These are phyloP conservation scores for Scaptomyza polygonia DNA, from an alignment of 2,888 invertebrate genomes.

Conservation along the genomic window DNA sequence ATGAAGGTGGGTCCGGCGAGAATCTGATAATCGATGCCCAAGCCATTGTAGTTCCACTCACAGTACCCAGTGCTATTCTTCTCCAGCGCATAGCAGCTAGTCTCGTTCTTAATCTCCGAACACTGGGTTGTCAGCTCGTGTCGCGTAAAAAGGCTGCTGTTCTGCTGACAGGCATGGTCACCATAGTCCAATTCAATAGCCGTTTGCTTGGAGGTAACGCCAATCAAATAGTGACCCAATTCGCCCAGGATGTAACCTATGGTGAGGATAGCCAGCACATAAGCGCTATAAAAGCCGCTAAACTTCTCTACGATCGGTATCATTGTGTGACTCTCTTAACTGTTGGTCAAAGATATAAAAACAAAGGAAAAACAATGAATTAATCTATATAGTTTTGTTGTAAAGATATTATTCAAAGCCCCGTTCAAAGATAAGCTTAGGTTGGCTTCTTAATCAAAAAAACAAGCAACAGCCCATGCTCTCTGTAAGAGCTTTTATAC, in stretches of 20 bases:
- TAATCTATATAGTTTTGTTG: not conserved
- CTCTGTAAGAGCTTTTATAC: too few relatives aligned
- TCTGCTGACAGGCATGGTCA: conserved; percentile 93
- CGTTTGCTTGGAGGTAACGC: conserved; percentile 94
- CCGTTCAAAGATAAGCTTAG: too few relatives aligned
- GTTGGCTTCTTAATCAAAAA: too few relatives aligned
- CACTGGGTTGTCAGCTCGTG: conserved; percentile 86
- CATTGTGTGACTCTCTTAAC: conserved; percentile 59
- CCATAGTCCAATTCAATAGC: conserved; percentile 94
- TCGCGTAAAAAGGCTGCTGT: conserved; percentile 86
- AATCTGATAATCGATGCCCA: conserved; percentile 96
- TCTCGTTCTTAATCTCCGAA: conserved; percentile 86
- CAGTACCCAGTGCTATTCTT: conserved; percentile 91
- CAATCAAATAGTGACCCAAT: conserved; percentile 94
- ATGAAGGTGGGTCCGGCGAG: conserved; percentile 97
- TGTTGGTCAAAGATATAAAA: not conserved
- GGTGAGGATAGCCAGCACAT: conserved; percentile 91
- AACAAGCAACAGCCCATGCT: too few relatives aligned
- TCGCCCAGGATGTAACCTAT: conserved; percentile 94
- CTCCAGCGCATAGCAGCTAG: conserved; percentile 88
- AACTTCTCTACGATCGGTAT: conserved; percentile 85
- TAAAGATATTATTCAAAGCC: not conserved
- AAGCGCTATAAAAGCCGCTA: conserved; percentile 90
- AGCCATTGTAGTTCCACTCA: conserved; percentile 96
- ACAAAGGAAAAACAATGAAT: not conserved